Base-by-base conservation (phyloP, 1,140 invertebrate species). In the Brachionus plicatilis region DNA sequence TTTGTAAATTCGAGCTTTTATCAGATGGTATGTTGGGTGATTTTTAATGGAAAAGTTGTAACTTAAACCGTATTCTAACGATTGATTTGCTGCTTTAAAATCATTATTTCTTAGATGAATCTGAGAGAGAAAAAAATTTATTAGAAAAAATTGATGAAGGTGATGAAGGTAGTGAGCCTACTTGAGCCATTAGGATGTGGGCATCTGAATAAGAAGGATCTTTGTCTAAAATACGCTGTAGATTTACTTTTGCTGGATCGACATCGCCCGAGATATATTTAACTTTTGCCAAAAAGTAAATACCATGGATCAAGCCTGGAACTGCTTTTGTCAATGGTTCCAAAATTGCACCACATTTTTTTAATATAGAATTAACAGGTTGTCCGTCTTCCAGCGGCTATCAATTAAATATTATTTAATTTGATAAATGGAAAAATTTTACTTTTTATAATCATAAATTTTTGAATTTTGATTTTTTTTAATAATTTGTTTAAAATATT, bases 11-110 rank as follows among this genome's bases (percentile, higher is more conserved):
- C 94, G 90, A 0, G 95, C 95, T 86, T 92, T 92, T 0, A 96
- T 92, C 60, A 96, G 91, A 90, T 97, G 94, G 88, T 95, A 99
- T 86, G 96, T 90, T 0, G 95, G 94, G 88, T 94, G 93, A 83
- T 98, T 95, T 86, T 95, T 85, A 85, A 92, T 93, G 90, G 95
- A 93, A 87, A 98, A 97, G 89, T 97, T 95, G 87, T 94, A 94
- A 87, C 95, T 96, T 0, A 97, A 89, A 83, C 94, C 95, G 83
- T 94, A 92, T 91, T 98, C 95, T 33, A 98, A 89, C 82, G 92
- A 93, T 88, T 96, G 94, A 17, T 93, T 92, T 0, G 95, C 96
- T 86, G 93, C 92, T 41, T 93, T 92, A 87, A 92, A 94, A 85
- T 94, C 92, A 50, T 93, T 92, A 88, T 94, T 93, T 79, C 90